Percentiles rank a stretch among this genome's conserved stretches.
Evolutionary conservation across 2,797 vertebrate species (phyloP).

Genomic region (Sebastes hubbsi): DNA sequence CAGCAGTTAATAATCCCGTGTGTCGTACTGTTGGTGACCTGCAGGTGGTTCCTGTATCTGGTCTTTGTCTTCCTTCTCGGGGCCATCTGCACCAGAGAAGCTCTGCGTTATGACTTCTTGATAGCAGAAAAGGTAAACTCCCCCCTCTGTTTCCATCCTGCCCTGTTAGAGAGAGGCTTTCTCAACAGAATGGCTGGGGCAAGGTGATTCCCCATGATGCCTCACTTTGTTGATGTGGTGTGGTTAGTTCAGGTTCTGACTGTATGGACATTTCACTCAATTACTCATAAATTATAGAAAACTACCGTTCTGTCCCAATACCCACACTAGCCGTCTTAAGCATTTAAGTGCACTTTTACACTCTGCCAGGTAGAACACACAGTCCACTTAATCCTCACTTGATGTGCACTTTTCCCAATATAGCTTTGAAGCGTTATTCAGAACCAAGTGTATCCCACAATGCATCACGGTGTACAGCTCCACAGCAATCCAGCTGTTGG

Average conservation of each 20-base stretch:
- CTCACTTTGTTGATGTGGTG: slow-evolving; percentile 12
- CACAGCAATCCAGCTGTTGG: neutral
- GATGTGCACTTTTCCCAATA: neutral
- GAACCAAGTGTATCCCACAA: neutral
- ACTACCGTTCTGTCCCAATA: neutral
- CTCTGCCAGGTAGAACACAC: neutral
- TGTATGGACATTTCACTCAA: neutral
- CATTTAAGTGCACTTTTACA: neutral
- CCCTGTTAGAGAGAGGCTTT: neutral
- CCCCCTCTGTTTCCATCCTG: slow-evolving; percentile 37
- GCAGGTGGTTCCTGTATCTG: slow-evolving; percentile 99
- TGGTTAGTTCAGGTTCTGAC: slow-evolving; percentile 10
- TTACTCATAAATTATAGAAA: neutral
- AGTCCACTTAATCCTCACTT: neutral
- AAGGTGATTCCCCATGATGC: slow-evolving; percentile 33
- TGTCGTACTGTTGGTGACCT: slow-evolving; percentile 68
- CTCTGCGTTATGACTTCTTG: slow-evolving; percentile 94
- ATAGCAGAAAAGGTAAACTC: slow-evolving; percentile 96
- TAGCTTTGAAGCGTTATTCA: neutral
- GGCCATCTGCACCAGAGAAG: slow-evolving; percentile 93
- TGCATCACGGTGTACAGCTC: neutral
- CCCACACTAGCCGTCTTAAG: neutral
- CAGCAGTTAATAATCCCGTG: slow-evolving; percentile 23
- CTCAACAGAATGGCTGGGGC: neutral
- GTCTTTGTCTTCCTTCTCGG: slow-evolving; percentile 97